Evolutionary conservation across 2,113 vertebrate genomes (phyloP).

Genomic region (Azemiops feae): DNA sequence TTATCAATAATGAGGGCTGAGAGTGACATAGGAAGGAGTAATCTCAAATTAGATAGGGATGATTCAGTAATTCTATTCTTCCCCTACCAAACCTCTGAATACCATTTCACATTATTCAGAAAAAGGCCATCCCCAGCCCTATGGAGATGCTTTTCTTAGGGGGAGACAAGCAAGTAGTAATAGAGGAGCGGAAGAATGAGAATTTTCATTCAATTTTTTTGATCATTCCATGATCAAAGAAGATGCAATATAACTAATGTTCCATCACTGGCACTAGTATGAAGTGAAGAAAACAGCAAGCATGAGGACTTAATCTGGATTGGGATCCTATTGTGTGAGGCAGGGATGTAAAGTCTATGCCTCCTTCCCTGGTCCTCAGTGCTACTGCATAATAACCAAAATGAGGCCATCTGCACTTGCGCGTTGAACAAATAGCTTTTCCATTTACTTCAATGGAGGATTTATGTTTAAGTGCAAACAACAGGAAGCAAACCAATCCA

Average conservation of each 20-base stretch:
- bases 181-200: background rate
- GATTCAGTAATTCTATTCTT: background rate
- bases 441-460: background rate
- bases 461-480: background rate
- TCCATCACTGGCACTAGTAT: background rate
- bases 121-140: background rate
- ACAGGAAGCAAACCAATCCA: background rate
- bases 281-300: background rate
- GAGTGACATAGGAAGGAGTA: background rate
- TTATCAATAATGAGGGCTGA: background rate
- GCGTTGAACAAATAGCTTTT: background rate
- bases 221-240: background rate
- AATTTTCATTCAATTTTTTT: background rate
- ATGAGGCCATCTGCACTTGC: background rate
- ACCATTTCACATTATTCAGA: background rate
- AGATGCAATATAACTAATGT: background rate
- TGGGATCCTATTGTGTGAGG: background rate
- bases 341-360: background rate
- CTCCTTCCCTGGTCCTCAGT: background rate
- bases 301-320: background rate
- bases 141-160: background rate
- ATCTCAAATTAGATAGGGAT: background rate
- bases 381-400: background rate
- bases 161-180: background rate
- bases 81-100: background rate